Percentiles rank a stretch among this genome's conserved stretches.
phyloP scores from a whole-genome alignment of 1,140 invertebrate species.

The Macrocentrus cingulum region DNA sequence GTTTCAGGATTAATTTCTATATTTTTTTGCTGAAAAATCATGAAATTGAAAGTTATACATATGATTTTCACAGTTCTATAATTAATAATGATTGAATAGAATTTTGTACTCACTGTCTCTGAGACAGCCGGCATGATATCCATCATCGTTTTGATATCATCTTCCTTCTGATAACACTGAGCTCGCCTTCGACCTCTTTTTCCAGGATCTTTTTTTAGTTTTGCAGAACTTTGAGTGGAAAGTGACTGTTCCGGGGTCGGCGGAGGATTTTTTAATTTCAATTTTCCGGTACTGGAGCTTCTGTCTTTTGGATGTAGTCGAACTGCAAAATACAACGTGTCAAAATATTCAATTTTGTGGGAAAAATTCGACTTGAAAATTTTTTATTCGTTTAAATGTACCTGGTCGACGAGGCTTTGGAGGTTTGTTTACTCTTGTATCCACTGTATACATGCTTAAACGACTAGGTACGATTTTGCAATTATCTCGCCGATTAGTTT shows the following conservation, averaged over 20 bases:
- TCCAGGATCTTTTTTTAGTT: conserved; percentile 28
- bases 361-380: too few relatives aligned
- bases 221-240: conserved; percentile 28
- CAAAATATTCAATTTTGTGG: too few relatives aligned
- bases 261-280: conserved; percentile 22
- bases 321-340: too few relatives aligned
- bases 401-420: conserved; percentile 36
- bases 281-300: neutral
- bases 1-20: conserved; percentile 6
- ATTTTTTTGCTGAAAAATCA: too few relatives aligned
- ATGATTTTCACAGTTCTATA: too few relatives aligned
- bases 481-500: conserved; percentile 29
- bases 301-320: conserved; percentile 14
- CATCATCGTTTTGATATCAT: conserved; percentile 55
- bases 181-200: conserved; percentile 33
- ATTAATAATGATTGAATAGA: too few relatives aligned
- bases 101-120: conserved; percentile 46
- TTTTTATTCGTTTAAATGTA: conserved; percentile 1
- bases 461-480: conserved; percentile 33
- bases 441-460: conserved; percentile 44
- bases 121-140: conserved; percentile 46
- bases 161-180: conserved; percentile 43
- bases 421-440: conserved; percentile 36
- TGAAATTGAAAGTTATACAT: too few relatives aligned
- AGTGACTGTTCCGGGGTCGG: conserved; percentile 32